Percentiles rank a stretch among this genome's conserved stretches.
Conservation (phyloP, 2,888 invertebrate genomes). For the Cybosia mesomella region DNA sequence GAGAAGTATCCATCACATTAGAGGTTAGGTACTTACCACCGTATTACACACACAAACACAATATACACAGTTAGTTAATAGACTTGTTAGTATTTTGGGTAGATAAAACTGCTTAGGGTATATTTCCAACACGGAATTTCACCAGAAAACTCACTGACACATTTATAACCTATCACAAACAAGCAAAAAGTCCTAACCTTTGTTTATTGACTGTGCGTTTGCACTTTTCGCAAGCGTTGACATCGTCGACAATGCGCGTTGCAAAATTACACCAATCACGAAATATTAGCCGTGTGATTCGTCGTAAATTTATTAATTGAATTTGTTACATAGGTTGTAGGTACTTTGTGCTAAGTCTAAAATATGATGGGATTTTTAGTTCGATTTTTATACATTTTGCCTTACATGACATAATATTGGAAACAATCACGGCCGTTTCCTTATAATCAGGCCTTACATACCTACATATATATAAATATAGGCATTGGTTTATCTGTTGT, state of each 20-base stretch:
- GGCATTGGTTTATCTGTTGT: neutral
- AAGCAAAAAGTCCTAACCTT: neutral
- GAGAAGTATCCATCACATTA: no score
- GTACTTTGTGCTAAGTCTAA: neutral
- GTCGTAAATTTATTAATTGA: neutral
- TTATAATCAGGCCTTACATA: neutral
- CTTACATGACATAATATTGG: neutral
- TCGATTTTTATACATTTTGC: neutral
- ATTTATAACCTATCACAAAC: no score
- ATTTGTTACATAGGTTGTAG: neutral
- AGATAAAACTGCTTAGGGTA: no score
- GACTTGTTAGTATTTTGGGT: no score
- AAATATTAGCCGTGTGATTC: neutral
- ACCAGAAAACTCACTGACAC: no score
- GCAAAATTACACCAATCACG: neutral
- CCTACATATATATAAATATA: neutral
- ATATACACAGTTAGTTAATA: no score
- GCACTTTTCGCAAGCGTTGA: neutral
- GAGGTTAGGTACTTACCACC: no score
- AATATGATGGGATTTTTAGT: neutral
- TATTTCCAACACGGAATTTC: no score
- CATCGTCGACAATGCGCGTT: neutral
- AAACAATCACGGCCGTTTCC: constrained; percentile 1
- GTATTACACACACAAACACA: no score
- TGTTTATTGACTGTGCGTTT: neutral